Base-by-base conservation (phyloP, 2,888 invertebrate species). In the Oxycera nigricornis region DNA sequence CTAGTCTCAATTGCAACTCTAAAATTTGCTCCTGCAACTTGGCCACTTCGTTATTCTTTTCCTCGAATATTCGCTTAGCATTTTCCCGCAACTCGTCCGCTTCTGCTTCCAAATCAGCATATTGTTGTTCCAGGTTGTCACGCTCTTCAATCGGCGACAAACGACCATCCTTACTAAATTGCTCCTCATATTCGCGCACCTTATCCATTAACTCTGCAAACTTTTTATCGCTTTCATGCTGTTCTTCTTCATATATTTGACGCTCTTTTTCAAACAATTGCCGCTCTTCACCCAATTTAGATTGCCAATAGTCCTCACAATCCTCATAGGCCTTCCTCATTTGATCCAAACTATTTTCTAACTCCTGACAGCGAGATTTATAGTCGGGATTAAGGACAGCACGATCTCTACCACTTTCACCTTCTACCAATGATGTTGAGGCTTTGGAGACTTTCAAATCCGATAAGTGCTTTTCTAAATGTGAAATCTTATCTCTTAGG, bases 281-380 rank as follows among this genome's bases (percentile, higher is more conserved):
- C 30, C 94, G 88, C 83, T 95, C 95, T 76, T 92, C 93, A 62
- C 91, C 90, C 74, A 95, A 86, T 84, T 94, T 94, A 35, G 87
- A 86, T 65, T 90, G 88, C 95, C 95, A 95, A 85, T 95, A 95
- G 82, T 94, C 94, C 83, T 95, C 95, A 83, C 94, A 93, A 76
- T 91, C 90, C 80, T 94, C 94, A 82, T 93, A 94, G 81, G 94
- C 95, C 57, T 87, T 87, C 79, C 90, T 89, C 85, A 95, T 86
- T 81, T 92, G 87, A 82, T 94, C 93, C 73, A 94, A 85, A 79
- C 92, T 92, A 67, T 86, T 85, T 83, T 94, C 94, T 65, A 94
- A 85, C 76, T 93, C 92, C 74, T 88, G 88, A 81, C 88, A 89
- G 77, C 89, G 88, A 55, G 85, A 24, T 22, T 70, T 46, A n/a